Conservation (phyloP, 2,113 vertebrate species). For the Sinocyclocheilus maitianheensis region DNA sequence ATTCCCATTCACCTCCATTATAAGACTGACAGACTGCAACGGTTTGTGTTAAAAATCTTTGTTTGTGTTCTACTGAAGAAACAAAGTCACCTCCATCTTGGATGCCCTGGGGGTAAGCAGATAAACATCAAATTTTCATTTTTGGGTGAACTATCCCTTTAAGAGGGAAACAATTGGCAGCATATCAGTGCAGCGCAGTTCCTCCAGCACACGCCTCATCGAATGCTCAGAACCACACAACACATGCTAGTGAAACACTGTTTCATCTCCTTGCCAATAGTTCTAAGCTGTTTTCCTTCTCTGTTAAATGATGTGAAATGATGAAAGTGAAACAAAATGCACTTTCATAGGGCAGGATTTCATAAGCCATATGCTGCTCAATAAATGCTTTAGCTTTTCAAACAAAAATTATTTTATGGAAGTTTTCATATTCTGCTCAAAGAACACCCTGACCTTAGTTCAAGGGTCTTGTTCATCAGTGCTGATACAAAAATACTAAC, state of each 20-base stretch:
- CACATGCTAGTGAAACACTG: conserved; percentile 43
- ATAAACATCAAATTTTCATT: too few species aligned
- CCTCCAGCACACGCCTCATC: conserved; percentile 55
- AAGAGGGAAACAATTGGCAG: conserved; percentile 65
- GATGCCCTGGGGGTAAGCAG: too few species aligned
- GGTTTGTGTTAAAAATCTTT: too few species aligned
- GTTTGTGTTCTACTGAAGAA: too few species aligned
- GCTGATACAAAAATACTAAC: neutral
- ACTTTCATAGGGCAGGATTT: neutral
- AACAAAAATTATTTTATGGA: neutral
- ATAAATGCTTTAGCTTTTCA: neutral
- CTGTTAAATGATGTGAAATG: conserved; percentile 21
- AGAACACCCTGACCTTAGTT: neutral
- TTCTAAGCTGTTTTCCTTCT: conserved; percentile 41
- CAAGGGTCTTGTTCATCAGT: neutral
- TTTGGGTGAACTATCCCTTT: too few species aligned
- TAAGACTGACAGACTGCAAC: too few species aligned
- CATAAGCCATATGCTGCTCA: neutral
- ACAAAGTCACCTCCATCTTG: too few species aligned
- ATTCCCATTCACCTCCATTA: too few species aligned
- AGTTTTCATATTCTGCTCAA: neutral
- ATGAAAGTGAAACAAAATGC: conserved; percentile 6
- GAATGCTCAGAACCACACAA: conserved; percentile 28
- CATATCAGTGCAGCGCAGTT: conserved; percentile 52
- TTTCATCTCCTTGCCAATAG: conserved; percentile 57